Evolutionary conservation across 2,888 invertebrate genomes (phyloP), one percentile per base, ranked within the genome.

Genomic region (Leucophenga montana): DNA sequence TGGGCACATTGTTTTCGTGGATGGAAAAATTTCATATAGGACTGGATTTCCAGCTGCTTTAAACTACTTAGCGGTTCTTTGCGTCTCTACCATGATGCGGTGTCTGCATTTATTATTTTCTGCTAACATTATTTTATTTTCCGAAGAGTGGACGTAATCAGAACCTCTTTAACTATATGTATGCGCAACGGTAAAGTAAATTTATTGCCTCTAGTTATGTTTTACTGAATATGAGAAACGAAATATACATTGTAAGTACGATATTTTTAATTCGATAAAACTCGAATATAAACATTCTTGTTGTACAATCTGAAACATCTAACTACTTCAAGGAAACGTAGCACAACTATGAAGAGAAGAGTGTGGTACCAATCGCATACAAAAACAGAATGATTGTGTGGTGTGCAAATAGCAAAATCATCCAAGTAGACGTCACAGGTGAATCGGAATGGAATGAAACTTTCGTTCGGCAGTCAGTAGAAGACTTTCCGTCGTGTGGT

Each of bases 1-100:
- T 95, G 85, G 96, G 95, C 48, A 95, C 95, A 70, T 91, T 95
- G 77, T 92, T 92, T 73, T 96, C 96, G 87, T 97, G 97, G 97
- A 91, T 91, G 4, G 95, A 95, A 22, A 97, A 97, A 89, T 95
- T 97, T 85, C 80, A 95, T 0, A 93, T 97, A 64, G 96, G 94
- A 31, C 92, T 95, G 91, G 90, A 91, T 31, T 95, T 95, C 88
- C 93, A 93, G 3, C 85, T 90, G 14, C 85, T 95, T 85, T 89
- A 93, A 71, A 86, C 84, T 5, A 74, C 88, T 44, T 90, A 95
- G 67, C 93, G 94, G 0, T 89, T 94, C 0, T 92, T 91, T 79
- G 93, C 93, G 3, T 96, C 95, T 86, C 88, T 94, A n/a, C 89
- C 95, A 56, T 95, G 95, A 88, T 91, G 92, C 0, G 87, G 82